A percentile compares a stretch with the other conserved stretches of the same genome.
Conservation (phyloP, 2,888 invertebrate genomes). For the Tetragnatha montana region DNA sequence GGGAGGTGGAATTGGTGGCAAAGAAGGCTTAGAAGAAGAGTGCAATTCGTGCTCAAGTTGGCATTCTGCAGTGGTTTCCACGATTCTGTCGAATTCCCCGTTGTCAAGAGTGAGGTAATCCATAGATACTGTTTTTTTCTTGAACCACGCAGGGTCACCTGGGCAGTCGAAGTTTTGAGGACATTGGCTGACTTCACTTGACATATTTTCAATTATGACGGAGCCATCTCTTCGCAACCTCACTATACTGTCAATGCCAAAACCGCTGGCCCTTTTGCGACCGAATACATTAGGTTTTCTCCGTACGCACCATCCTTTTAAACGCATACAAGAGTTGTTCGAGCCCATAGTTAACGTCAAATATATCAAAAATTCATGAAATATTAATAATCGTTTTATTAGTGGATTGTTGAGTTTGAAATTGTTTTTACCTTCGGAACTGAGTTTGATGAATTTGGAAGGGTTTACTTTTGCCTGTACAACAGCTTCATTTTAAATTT, state of each 20-base stretch:
- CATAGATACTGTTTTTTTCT: not conserved
- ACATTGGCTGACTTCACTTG: not conserved
- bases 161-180: not conserved
- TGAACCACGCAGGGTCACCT: not conserved
- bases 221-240: slow-evolving; percentile 11
- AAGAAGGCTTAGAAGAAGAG: not conserved
- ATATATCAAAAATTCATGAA: not conserved
- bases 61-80: not conserved
- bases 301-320: not conserved
- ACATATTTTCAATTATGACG: not conserved
- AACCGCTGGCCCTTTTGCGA: not conserved
- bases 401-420: not conserved
- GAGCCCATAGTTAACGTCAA: not conserved
- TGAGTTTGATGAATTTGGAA: too few relatives aligned
- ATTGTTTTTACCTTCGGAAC: not conserved
- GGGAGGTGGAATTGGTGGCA: not conserved
- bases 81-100: not conserved
- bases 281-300: not conserved
- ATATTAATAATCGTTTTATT: not conserved
- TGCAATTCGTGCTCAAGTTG: not conserved
- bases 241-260: slow-evolving; percentile 5
- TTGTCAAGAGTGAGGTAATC: not conserved
- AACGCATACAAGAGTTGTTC: not conserved
- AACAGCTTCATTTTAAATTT: too few relatives aligned
- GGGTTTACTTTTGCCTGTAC: too few relatives aligned